phyloP scores from a whole-genome alignment of 1,140 invertebrate genomes.

The Tachypleus tridentatus region DNA sequence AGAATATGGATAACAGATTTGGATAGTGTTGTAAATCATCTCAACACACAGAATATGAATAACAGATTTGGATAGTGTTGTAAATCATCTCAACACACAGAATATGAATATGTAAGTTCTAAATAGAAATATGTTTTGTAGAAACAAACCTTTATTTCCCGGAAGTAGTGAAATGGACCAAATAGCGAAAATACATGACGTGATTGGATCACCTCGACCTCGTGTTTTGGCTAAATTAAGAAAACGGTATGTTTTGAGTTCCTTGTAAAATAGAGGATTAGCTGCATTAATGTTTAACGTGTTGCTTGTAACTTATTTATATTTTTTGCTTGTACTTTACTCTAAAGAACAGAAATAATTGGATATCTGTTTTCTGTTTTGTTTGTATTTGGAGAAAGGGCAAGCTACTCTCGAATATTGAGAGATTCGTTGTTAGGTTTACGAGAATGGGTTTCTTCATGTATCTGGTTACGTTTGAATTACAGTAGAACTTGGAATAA shows the following conservation, averaged over 20 bases:
- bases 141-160: conserved; percentile 45
- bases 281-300: conserved; percentile 1
- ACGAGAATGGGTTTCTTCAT: too few relatives aligned
- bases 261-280: conserved; percentile 5
- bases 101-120: too few relatives aligned
- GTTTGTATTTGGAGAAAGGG: too few relatives aligned
- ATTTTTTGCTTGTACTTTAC: conserved; percentile 9
- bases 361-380: conserved; percentile 18
- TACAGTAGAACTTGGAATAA: too few relatives aligned
- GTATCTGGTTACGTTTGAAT: too few relatives aligned
- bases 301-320: neutral
- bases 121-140: neutral
- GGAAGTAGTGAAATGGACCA: conserved; percentile 56
- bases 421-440: too few relatives aligned
- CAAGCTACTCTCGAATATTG: too few relatives aligned
- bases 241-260: conserved; percentile 36
- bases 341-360: conserved; percentile 3
- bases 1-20: too few relatives aligned
- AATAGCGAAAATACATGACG: conserved; percentile 48
- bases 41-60: too few relatives aligned
- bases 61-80: too few relatives aligned
- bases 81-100: too few relatives aligned
- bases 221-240: conserved; percentile 43
- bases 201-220: conserved; percentile 46
- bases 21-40: too few relatives aligned